phyloP scores from a whole-genome alignment of 2,888 invertebrate genomes.

The Agrilus mali region DNA sequence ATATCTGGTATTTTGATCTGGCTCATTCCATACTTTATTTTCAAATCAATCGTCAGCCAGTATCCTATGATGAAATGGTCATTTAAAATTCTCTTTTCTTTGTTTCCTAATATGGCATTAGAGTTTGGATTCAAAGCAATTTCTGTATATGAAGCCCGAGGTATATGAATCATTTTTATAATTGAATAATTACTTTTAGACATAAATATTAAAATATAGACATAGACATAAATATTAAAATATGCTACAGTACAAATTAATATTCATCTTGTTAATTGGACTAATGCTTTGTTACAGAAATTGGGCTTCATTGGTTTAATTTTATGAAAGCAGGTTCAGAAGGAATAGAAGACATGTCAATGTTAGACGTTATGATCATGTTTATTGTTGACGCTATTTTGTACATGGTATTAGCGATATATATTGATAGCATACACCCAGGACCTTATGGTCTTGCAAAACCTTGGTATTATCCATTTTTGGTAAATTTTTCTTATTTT shows the following conservation, averaged over 20 bases:
- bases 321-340: constrained; percentile 28
- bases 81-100: constrained; percentile 18
- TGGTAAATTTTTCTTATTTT: constrained; percentile 5
- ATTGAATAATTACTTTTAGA: no score
- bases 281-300: constrained; percentile 23
- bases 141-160: constrained; percentile 27
- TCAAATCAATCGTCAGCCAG: constrained; percentile 17
- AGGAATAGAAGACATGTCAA: constrained; percentile 24
- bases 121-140: constrained; percentile 26
- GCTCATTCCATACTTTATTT: constrained; percentile 27
- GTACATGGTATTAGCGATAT: constrained; percentile 44
- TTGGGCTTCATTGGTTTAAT: constrained; percentile 35
- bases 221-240: no score
- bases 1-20: constrained; percentile 26
- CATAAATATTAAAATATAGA: no score
- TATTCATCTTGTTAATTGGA: neutral
- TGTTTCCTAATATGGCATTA: constrained; percentile 29
- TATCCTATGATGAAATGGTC: constrained; percentile 12
- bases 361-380: constrained; percentile 34
- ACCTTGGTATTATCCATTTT: constrained; percentile 27
- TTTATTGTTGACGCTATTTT: constrained; percentile 37
- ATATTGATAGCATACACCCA: constrained; percentile 43
- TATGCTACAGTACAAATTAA: neutral
- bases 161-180: constrained; percentile 14
- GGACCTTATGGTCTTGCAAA: constrained; percentile 50